A percentile compares a stretch with the other conserved stretches of the same genome.
phyloP scores from a whole-genome alignment of 2,113 vertebrate genomes.

The Callopanchax toddi region DNA sequence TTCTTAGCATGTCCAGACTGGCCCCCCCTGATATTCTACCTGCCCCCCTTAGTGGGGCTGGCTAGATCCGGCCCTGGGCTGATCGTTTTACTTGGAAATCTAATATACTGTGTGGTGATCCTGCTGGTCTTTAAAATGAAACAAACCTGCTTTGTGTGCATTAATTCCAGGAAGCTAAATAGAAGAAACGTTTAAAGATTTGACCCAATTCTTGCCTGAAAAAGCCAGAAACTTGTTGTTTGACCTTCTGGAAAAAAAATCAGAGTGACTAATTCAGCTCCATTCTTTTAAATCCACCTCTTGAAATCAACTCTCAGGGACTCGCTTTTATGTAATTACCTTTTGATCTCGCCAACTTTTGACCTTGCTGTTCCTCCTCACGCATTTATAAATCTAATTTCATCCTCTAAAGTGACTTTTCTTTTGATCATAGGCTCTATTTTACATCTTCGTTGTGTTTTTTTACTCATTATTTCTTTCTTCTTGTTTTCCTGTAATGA shows the following conservation, averaged over 20 bases:
- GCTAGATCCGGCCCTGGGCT: no score
- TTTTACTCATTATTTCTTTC: conserved; percentile 17
- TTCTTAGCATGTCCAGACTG: no score
- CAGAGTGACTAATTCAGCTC: background rate
- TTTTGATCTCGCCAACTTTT: conserved; percentile 46
- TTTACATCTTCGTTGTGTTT: conserved; percentile 6
- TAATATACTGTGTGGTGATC: no score
- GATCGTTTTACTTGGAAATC: no score
- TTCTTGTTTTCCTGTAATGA: conserved; percentile 5
- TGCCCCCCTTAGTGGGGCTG: no score
- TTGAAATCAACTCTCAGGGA: conserved; percentile 10
- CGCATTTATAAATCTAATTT: conserved; percentile 20
- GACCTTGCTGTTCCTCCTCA: conserved; percentile 15
- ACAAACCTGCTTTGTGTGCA: background rate
- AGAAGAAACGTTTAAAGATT: background rate
- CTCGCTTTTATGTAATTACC: conserved; percentile 22
- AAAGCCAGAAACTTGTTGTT: no score
- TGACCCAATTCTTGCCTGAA: no score
- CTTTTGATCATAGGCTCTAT: conserved; percentile 47
- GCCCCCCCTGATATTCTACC: no score
- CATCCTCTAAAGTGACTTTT: conserved; percentile 6
- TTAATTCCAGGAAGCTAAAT: background rate
- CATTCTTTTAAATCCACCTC: conserved; percentile 5
- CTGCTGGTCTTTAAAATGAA: background rate
- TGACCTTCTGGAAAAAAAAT: background rate